Evolutionary conservation across 2,797 vertebrate species (phyloP).

Genomic region (Sebastes cheni): DNA sequence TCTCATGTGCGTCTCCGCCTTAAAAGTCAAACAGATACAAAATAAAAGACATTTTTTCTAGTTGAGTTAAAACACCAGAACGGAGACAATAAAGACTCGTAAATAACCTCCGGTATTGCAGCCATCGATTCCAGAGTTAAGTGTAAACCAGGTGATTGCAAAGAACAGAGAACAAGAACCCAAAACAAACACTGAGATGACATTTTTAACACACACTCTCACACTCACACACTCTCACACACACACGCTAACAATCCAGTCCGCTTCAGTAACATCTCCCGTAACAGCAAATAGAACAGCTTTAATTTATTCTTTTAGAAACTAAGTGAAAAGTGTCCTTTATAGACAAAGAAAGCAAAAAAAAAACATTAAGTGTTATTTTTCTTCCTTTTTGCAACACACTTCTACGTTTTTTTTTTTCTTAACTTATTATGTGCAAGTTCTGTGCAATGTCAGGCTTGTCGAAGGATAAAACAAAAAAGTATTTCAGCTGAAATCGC

Average conservation of each 20-base stretch:
- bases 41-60: conserved; percentile 30
- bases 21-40: conserved; percentile 5
- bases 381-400: conserved; percentile 72
- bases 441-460: conserved; percentile 78
- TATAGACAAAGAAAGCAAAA: conserved; percentile 71
- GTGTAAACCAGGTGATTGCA: conserved; percentile 77
- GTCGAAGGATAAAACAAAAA: conserved; percentile 63
- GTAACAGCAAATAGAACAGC: conserved; percentile 73
- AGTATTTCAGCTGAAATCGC: conserved; percentile 60
- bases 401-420: conserved; percentile 27
- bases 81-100: conserved; percentile 38
- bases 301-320: conserved; percentile 74
- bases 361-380: conserved; percentile 81
- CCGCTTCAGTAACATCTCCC: conserved; percentile 5
- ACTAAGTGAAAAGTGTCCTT: conserved; percentile 71
- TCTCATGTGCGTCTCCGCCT: conserved; percentile 40
- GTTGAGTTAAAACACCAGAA: conserved; percentile 47
- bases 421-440: conserved; percentile 80
- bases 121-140: conserved; percentile 64
- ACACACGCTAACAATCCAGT: neutral
- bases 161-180: conserved; percentile 58
- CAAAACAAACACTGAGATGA: conserved; percentile 64
- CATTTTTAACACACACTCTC: conserved; percentile 35
- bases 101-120: conserved; percentile 53
- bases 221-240: neutral